Evolutionary conservation across 2,797 vertebrate species (phyloP), one percentile per base, ranked within the genome.

Genomic region (Enteromius treurensis): DNA sequence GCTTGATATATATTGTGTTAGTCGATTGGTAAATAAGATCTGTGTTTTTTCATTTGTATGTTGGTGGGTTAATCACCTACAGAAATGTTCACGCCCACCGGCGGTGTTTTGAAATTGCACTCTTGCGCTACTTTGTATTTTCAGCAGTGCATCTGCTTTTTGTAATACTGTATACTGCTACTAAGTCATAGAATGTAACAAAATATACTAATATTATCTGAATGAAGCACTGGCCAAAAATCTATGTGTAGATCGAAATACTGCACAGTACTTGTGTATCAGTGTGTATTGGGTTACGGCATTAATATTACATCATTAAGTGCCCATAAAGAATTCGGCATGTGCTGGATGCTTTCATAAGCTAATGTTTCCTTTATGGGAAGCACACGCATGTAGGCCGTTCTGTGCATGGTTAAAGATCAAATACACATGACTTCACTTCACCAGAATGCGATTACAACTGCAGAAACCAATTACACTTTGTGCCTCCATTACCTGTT

Each of bases 371-470:
- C 79, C 62, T 78, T 73, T 69, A 78, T 53, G 19, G n/a, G 40
- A 64, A 21, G 32, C 26, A 62, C 85, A 75, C 2, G 37, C 23
- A 64, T 58, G 15, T 15, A 81, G 40, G 62, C 45, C 1, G 3
- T 49, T 77, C 55, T 69, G 55, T 86, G 51, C 79, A 67, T 37
- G 15, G 32, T 73, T 40, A 79, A 62, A 64, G 21, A 37, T 53
- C 23, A 75, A 42, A 65, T 62, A 51, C 1, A 40, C 40, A 26
- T n/a, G 7, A 77, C 67, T 23, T 37, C 15, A 73, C 58, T 68
- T 73, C 58, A 60, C 74, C 51, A 81, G 76, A 87, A 79, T 53
- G 64, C 67, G 70, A 84, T 79, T 74, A 79, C 69, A 75, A 78
- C 49, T 77, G 32, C 23, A 45, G 26, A 23, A 60, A 74, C 32